These are phyloP conservation scores for Pantherophis guttatus DNA, from an alignment of 2,113 vertebrate genomes.

Conservation along the genomic window DNA sequence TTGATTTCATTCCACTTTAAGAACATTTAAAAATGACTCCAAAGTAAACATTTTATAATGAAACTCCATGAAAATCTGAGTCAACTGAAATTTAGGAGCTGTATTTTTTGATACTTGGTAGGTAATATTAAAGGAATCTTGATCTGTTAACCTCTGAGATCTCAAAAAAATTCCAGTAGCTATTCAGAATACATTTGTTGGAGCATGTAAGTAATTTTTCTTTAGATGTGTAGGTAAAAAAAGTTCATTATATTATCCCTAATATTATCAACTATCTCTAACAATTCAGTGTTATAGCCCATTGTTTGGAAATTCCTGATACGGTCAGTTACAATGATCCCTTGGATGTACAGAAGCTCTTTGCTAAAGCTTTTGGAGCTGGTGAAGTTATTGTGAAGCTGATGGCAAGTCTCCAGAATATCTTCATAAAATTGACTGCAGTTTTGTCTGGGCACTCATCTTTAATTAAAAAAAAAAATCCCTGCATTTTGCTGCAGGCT, in stretches of 20 bases:
- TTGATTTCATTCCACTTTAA: not conserved
- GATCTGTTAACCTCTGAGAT: not conserved
- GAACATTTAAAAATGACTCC: conserved; percentile 21
- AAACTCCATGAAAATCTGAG: conserved; percentile 13
- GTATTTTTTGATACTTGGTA: not conserved
- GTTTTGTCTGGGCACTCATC: not conserved
- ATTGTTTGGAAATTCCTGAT: not conserved
- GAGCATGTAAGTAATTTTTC: conserved; percentile 26
- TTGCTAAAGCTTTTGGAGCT: not conserved
- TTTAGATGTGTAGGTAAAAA: not conserved
- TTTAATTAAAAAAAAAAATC: not conserved
- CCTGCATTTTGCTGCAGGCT: fast-evolving
- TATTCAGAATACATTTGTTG: not conserved
- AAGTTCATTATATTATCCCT: not conserved
- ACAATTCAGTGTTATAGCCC: not conserved
- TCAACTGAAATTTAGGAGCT: conserved; percentile 30
- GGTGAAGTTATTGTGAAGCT: fast-evolving
- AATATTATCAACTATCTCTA: not conserved
- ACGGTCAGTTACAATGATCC: fast-evolving
- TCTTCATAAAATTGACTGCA: not conserved
- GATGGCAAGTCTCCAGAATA: not conserved
- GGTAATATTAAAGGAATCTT: not conserved
- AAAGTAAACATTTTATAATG: conserved; percentile 17
- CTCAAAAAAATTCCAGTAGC: not conserved
- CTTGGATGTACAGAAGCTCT: not conserved